Conservation (phyloP, 2,888 invertebrate genomes). For the Operophtera brumata region DNA sequence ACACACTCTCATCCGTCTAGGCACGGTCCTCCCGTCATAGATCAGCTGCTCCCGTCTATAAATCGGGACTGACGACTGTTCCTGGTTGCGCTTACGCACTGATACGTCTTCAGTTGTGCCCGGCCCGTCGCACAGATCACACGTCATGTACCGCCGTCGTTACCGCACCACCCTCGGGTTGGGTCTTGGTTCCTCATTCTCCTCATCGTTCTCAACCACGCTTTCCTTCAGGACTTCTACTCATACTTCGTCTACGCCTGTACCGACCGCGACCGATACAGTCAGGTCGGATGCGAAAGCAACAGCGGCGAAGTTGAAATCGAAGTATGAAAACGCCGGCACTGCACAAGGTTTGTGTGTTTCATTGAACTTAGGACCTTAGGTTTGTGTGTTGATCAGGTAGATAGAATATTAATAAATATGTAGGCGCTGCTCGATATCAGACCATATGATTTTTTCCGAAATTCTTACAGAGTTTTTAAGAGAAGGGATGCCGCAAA, state of each 20-base stretch:
- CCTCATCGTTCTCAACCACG: constrained; percentile 64
- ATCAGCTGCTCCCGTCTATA: constrained; percentile 59
- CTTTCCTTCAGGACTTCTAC: constrained; percentile 65
- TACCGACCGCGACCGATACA: constrained; percentile 45
- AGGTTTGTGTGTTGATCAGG: background rate
- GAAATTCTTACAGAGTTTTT: too few species aligned
- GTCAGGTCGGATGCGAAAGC: constrained; percentile 73
- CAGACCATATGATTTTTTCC: too few species aligned
- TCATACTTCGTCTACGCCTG: constrained; percentile 30
- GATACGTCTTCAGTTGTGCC: constrained; percentile 54
- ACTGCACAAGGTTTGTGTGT: constrained; percentile 60
- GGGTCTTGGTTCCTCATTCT: constrained; percentile 70
- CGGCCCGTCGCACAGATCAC: constrained; percentile 50
- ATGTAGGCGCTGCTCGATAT: too few species aligned
- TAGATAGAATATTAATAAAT: background rate
- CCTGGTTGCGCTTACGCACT: constrained; percentile 69
- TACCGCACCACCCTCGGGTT: constrained; percentile 74
- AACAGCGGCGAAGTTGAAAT: constrained; percentile 74
- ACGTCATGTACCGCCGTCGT: constrained; percentile 72
- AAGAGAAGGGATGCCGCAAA: too few species aligned
- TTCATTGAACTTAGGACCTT: background rate
- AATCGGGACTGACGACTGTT: constrained; percentile 55
- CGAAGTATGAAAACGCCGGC: constrained; percentile 74
- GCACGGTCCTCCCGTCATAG: constrained; percentile 42
- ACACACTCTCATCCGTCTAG: constrained; percentile 39